Percentiles rank a stretch among this genome's conserved stretches.
phyloP scores from a whole-genome alignment of 92 coral and sea anemone species.

The Parazoanthus darwini region DNA sequence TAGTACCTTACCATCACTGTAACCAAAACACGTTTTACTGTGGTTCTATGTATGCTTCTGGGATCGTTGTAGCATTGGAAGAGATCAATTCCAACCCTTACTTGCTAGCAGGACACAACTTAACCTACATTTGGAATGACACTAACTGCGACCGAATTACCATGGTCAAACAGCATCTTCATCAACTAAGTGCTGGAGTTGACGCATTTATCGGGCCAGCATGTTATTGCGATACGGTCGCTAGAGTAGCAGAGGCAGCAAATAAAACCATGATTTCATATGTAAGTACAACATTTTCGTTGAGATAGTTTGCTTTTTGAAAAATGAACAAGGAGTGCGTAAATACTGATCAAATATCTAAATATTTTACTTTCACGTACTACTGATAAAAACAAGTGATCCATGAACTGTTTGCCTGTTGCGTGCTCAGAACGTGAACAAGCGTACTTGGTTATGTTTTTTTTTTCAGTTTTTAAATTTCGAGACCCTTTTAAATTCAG shows the following conservation, averaged over 20 bases:
- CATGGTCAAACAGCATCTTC: not conserved
- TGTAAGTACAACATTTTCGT: no score
- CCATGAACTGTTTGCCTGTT: no score
- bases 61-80: not conserved
- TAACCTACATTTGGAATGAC: not conserved
- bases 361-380: no score
- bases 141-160: not conserved
- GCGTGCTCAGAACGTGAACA: no score
- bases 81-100: no score
- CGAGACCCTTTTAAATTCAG: no score
- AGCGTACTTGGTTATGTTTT: no score
- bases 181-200: not conserved
- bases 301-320: no score
- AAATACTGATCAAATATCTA: no score
- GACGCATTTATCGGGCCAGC: not conserved
- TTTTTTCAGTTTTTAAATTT: no score
- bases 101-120: not conserved
- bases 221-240: not conserved
- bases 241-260: not conserved
- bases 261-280: not conserved
- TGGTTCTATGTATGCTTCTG: not conserved
- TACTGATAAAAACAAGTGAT: no score
- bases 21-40: not conserved
- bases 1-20: conserved; percentile 31
- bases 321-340: no score